Evolutionary conservation across 1,140 invertebrate species (phyloP).

Genomic region (Cydia splendana): DNA sequence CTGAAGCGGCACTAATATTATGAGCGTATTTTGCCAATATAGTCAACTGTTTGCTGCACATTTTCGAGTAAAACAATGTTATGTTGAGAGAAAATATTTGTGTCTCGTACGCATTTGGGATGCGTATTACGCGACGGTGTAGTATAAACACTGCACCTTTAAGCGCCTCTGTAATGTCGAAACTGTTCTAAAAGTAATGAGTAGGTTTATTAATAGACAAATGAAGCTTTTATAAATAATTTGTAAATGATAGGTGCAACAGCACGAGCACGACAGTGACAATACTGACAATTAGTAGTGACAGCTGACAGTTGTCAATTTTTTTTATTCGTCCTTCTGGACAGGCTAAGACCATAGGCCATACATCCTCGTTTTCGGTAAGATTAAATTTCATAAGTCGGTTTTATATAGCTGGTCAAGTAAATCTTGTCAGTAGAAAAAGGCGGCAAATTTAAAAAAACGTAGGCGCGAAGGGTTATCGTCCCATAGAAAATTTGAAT

Average conservation of each 20-base stretch:
- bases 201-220: slow-evolving; percentile 70
- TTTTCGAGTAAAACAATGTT: slow-evolving; percentile 34
- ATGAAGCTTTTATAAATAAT: slow-evolving; percentile 73
- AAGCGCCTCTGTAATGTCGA: slow-evolving; percentile 52
- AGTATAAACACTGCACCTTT: slow-evolving; percentile 56
- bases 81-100: slow-evolving; percentile 50
- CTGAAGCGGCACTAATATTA: slow-evolving; percentile 20
- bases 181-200: slow-evolving; percentile 58
- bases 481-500: no score
- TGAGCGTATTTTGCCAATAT: background rate
- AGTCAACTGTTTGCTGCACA: slow-evolving; percentile 33
- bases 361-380: no score
- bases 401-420: no score
- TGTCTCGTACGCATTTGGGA: slow-evolving; percentile 50
- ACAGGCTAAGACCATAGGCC: no score
- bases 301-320: slow-evolving; percentile 43
- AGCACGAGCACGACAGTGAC: slow-evolving; percentile 39
- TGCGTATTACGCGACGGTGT: slow-evolving; percentile 43
- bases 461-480: no score
- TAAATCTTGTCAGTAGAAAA: no score
- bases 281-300: background rate
- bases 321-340: no score
- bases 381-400: no score
- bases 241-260: slow-evolving; percentile 43
- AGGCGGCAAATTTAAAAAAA: no score